phyloP scores from a whole-genome alignment of 2,113 vertebrate species.

The Mobula hypostoma region DNA sequence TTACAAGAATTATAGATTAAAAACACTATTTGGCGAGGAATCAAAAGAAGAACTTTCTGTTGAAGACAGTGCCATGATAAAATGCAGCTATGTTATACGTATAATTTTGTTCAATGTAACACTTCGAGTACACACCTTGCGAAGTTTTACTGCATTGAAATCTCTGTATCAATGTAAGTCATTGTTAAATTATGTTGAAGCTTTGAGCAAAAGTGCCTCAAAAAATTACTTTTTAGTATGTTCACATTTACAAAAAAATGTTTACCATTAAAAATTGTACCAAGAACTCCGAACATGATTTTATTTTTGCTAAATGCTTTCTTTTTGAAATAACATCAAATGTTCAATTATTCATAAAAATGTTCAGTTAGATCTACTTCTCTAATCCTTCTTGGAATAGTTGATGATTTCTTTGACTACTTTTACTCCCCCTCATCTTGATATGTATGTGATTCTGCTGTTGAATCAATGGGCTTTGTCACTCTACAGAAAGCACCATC shows the following conservation, averaged over 20 bases:
- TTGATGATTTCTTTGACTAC: neutral
- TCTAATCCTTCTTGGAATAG: neutral
- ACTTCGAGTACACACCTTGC: too few relatives aligned
- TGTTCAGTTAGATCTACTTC: neutral
- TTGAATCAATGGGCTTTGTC: conserved; percentile 37
- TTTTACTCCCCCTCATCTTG: neutral
- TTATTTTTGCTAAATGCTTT: neutral
- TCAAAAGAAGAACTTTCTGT: neutral
- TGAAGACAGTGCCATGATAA: neutral
- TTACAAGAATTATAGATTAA: neutral
- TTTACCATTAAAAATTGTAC: neutral
- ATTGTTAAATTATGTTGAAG: neutral
- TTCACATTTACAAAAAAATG: neutral
- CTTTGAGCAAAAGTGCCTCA: neutral
- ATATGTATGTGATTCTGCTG: neutral
- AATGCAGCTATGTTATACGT: too few relatives aligned
- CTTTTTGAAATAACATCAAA: neutral
- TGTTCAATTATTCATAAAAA: neutral
- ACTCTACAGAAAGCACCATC: conserved; percentile 43
- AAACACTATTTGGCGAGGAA: neutral
- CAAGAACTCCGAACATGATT: neutral
- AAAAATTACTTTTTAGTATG: neutral
- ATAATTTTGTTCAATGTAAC: too few relatives aligned
- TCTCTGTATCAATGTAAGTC: neutral
- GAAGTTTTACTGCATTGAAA: neutral